Base-by-base conservation (phyloP, 1,140 invertebrate genomes). In the Ylistrum balloti region DNA sequence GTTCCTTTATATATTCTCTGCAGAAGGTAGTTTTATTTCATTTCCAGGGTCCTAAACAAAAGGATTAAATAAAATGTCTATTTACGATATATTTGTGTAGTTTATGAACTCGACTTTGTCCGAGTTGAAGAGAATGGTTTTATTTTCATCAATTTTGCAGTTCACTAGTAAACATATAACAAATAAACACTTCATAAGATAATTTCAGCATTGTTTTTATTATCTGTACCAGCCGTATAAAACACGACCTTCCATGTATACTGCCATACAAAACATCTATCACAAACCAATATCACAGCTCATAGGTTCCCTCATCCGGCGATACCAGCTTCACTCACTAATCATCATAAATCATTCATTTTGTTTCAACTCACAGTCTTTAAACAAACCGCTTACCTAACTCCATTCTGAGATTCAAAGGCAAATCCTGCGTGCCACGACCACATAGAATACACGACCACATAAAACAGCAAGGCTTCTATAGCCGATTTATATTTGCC, bases 211-310 rank as follows among this genome's bases (percentile, higher is more conserved):
- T 74, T 28, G 7, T 28, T 74, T n/a, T n/a, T 74, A 74, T 74
- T 74, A 17, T 45, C 41, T 1, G 41, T 17, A 17, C 17, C 41
- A 74, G 11, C 22, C 9, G 22, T 28, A 74, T 74, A 74, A 48
- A 74, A 74, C 22, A 74, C 56, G 28, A 28, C 56, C 56, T 74
- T 74, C n/a, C 56, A 20, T 56, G 45, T 56, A 56, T 56, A 56
- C 45, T 20, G 45, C 45, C 45, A 28, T 28, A 74, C 56, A n/a
- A 28, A 28, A 74, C 5, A n/a, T 74, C 56, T 74, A 74, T 74
- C 56, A 74, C 56, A 74, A 74, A 28, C 56, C 22, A 56, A 74
- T 74, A 74, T 74, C 56, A 74, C 56, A 74, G 56, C 28, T 11
- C 0, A 28, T 74, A 74, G 56, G 22, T 74, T 74, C 56, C 5